Evolutionary conservation across 2,113 vertebrate genomes (phyloP).

Genomic region (Tympanuchus pallidicinctus): DNA sequence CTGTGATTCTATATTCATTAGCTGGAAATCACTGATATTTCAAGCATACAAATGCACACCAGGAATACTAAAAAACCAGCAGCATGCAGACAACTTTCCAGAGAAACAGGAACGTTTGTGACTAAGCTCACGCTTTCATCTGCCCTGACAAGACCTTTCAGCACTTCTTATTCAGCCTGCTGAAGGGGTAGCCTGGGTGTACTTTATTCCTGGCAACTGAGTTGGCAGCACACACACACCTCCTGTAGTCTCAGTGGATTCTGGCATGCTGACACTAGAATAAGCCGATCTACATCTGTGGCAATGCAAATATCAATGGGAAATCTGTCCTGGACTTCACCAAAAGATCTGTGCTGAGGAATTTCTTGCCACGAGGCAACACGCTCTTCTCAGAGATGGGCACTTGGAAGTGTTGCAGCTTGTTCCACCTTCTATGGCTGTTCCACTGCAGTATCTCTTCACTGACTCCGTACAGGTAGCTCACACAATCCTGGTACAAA

Average conservation of each 20-base stretch:
- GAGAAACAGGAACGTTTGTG: background rate
- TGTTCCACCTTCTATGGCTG: accelerated
- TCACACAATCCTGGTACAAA: background rate
- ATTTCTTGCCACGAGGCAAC: background rate
- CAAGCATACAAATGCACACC: accelerated
- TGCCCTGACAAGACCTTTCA: background rate
- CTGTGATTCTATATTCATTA: too few relatives aligned
- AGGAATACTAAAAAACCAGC: background rate
- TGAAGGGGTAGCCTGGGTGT: background rate
- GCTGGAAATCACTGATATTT: background rate
- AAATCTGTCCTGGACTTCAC: background rate
- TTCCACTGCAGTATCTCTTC: background rate
- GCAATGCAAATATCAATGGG: background rate
- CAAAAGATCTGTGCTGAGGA: background rate
- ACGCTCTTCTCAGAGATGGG: background rate
- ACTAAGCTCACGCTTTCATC: background rate
- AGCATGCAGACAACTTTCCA: background rate
- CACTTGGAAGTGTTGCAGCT: accelerated
- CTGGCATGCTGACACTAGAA: background rate
- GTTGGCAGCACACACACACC: accelerated
- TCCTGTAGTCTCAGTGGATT: background rate
- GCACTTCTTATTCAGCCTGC: background rate
- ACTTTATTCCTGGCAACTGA: background rate
- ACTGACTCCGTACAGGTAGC: background rate
- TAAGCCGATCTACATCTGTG: background rate